Percentiles rank a stretch among this genome's conserved stretches.
Evolutionary conservation across 1,140 invertebrate genomes (phyloP).

Genomic region (Apis dorsata): DNA sequence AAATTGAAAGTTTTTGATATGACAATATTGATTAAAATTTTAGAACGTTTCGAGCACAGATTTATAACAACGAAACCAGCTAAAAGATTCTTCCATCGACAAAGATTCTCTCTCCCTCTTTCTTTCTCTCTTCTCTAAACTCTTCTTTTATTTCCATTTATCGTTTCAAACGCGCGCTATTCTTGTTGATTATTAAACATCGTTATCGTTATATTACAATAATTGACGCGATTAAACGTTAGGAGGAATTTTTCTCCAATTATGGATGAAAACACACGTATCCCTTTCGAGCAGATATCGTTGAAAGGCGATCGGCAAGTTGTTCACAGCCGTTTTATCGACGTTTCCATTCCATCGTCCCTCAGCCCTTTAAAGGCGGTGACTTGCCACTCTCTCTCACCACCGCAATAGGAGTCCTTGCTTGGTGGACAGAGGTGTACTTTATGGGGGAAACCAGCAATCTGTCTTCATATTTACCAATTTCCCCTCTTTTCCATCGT

Average conservation of each 20-base stretch:
- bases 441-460: neutral
- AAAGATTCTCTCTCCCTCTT: conserved; percentile 22
- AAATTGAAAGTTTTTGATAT: neutral
- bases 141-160: conserved; percentile 27
- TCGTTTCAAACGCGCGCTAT: neutral
- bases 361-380: conserved; percentile 39
- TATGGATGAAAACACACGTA: conserved; percentile 3
- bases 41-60: conserved; percentile 39
- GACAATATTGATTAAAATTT: conserved; percentile 56
- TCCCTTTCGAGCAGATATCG: neutral
- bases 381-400: conserved; percentile 26
- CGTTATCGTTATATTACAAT: neutral
- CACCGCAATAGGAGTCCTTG: neutral
- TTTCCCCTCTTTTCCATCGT: neutral
- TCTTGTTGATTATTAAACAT: neutral
- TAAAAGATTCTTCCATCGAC: neutral
- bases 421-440: conserved; percentile 12
- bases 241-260: conserved; percentile 9
- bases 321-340: neutral
- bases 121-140: conserved; percentile 17
- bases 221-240: neutral
- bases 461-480: conserved; percentile 38
- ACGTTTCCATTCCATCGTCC: conserved; percentile 28
- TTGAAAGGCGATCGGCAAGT: neutral
- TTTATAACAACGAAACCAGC: neutral